Percentiles rank a stretch among this genome's conserved stretches.
These are phyloP conservation scores for Callithrix jacchus DNA, from an alignment of 2,113 vertebrate species.

Conservation along the genomic window DNA sequence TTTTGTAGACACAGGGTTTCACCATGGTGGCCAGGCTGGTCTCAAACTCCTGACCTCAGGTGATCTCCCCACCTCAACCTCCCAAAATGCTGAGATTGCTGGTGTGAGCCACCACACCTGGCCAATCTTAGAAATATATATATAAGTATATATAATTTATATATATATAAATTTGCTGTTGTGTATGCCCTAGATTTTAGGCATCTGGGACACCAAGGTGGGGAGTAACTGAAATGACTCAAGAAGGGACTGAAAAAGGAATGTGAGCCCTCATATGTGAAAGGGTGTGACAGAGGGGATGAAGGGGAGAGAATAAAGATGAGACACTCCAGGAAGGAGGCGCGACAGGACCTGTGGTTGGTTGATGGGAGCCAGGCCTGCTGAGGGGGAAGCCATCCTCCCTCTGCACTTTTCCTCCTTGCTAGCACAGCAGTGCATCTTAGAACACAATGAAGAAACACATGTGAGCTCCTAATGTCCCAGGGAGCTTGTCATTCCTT, in stretches of 20 bases:
- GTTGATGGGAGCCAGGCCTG: neutral
- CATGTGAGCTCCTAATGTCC: neutral
- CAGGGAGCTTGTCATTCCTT: neutral
- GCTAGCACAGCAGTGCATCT: neutral
- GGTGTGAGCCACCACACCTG: too few relatives aligned
- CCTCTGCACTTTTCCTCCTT: neutral
- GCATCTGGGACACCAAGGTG: neutral
- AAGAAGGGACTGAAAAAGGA: neutral
- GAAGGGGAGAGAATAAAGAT: neutral
- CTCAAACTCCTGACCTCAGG: too few relatives aligned
- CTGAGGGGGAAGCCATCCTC: neutral
- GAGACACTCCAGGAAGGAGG: neutral
- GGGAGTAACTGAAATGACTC: neutral
- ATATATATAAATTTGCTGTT: neutral
- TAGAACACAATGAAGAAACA: neutral
- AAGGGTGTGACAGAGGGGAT: neutral
- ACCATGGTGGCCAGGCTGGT: too few relatives aligned
- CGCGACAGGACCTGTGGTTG: neutral
- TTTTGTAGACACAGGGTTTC: too few relatives aligned
- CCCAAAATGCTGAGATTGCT: too few relatives aligned
- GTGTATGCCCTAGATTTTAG: conserved; percentile 1
- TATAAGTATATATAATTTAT: neutral
- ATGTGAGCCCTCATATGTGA: neutral
- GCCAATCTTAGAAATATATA: neutral
- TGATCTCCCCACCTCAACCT: too few relatives aligned